Base-by-base conservation (phyloP, 2,888 invertebrate species). In the Meiosimyza platycephala region DNA sequence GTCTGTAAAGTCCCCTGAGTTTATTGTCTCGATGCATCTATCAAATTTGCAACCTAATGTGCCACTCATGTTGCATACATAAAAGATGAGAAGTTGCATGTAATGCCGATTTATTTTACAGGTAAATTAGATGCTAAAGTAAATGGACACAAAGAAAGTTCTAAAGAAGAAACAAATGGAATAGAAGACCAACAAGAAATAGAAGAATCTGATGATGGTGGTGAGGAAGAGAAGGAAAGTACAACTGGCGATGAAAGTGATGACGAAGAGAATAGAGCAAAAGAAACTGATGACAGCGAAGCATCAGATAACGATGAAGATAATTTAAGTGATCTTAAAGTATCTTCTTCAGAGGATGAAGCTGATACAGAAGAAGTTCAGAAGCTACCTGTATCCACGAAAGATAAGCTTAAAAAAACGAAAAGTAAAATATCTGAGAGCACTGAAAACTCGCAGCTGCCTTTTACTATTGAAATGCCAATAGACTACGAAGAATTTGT, bases 401-500 rank as follows among this genome's bases (percentile, higher is more conserved):
- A 12, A 12, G 18, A 7, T 54, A 50, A 52, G 9, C 64, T 28
- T 7, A 70, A 62, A 3, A 72, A 72, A 28, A 55, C 71, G 16
- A 77, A 72, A 64, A n/a, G 3, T 1, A 22, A 76, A 72, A 7
- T 15, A 13, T 7, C 22, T 18, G 66, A 70, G 12, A 9, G 48
- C 11, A 12, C 40, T 15, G 76, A 72, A 77, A 71, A 89, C 88
- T 90, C 73, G 76, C 91, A 92, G 81, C 84, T 94, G 16, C 90
- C 91, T 0, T 90, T 88, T 75, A 90, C 89, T 87, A 89, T 85
- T 69, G 87, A 87, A 47, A 90, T 92, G 76, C 93, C 94, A 1
- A 88, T 89, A 18, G 89, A 83, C 15, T 93, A 92, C 81, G 91
- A 93, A 73, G 89, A 89, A 72, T 89, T 95, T 59, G 83, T 91